These are phyloP conservation scores for Lepus europaeus DNA, from an alignment of 2,113 vertebrate genomes.

Conservation along the genomic window DNA sequence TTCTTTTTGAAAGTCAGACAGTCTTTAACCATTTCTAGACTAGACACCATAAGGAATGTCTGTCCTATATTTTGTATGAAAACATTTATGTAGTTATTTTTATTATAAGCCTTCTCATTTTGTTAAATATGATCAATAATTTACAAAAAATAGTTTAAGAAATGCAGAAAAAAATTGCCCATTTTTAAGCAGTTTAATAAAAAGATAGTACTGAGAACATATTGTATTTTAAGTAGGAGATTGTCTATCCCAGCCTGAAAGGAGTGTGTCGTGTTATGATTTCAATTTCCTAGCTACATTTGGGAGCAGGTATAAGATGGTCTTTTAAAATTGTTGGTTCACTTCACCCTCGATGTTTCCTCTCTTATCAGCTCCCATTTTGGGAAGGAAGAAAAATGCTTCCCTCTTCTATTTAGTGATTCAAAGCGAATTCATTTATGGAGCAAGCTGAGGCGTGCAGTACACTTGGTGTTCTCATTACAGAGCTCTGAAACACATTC, in stretches of 20 bases:
- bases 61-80: conserved; percentile 50
- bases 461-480: conserved; percentile 89
- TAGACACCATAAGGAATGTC: conserved; percentile 19
- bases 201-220: conserved; percentile 62
- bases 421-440: conserved; percentile 88
- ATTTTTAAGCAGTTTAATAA: conserved; percentile 60
- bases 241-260: conserved; percentile 84
- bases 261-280: conserved; percentile 84
- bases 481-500: conserved; percentile 88
- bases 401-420: conserved; percentile 89
- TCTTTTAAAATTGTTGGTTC: conserved; percentile 88
- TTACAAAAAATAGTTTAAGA: conserved; percentile 58
- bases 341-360: conserved; percentile 87
- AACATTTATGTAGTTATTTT: conserved; percentile 49
- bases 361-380: conserved; percentile 87
- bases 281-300: conserved; percentile 86
- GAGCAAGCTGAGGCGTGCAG: conserved; percentile 88
- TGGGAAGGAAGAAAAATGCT: conserved; percentile 82
- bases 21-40: conserved; percentile 67
- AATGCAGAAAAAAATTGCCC: conserved; percentile 65
- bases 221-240: conserved; percentile 86
- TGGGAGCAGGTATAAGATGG: conserved; percentile 90
- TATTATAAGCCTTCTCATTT: conserved; percentile 65
- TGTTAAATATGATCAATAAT: conserved; percentile 72
- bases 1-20: conserved; percentile 58